A percentile compares a stretch with the other conserved stretches of the same genome.
phyloP scores from a whole-genome alignment of 1,140 invertebrate species.

The Papilio xuthus region DNA sequence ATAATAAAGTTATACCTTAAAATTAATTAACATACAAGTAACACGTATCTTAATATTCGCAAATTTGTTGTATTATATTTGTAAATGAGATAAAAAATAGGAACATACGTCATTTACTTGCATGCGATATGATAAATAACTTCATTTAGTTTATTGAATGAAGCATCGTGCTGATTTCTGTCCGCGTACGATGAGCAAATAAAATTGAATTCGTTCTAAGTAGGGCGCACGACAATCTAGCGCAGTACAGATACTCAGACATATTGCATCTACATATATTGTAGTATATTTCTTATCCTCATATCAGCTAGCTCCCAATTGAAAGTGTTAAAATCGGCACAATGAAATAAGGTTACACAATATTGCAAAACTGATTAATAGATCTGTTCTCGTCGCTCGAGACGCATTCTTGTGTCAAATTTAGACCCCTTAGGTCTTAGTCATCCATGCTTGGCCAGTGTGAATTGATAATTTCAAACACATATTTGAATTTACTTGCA shows the following conservation, averaged over 20 bases:
- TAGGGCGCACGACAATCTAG: slow-evolving; percentile 24
- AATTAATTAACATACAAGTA: background rate
- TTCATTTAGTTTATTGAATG: slow-evolving; percentile 19
- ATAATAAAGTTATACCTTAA: too few relatives aligned
- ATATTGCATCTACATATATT: background rate
- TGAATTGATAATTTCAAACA: background rate
- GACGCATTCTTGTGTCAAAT: too few relatives aligned
- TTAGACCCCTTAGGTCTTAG: background rate
- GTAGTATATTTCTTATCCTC: background rate
- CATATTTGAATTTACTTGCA: too few relatives aligned
- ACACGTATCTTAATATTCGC: too few relatives aligned
- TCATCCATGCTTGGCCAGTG: background rate
- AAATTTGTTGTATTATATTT: background rate
- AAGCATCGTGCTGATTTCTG: slow-evolving; percentile 12
- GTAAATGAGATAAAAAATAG: background rate
- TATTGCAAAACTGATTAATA: background rate
- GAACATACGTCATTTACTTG: slow-evolving; percentile 1
- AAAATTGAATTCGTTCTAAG: slow-evolving; percentile 21
- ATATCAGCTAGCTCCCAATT: slow-evolving; percentile 2
- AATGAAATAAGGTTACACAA: background rate
- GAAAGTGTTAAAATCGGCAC: background rate
- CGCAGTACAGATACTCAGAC: background rate
- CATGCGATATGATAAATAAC: background rate
- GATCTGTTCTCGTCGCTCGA: background rate
- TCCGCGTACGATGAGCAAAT: slow-evolving; percentile 13